Percentiles rank a stretch among this genome's conserved stretches.
Evolutionary conservation across 2,113 vertebrate species (phyloP).

Genomic region (Aramus guarauna): DNA sequence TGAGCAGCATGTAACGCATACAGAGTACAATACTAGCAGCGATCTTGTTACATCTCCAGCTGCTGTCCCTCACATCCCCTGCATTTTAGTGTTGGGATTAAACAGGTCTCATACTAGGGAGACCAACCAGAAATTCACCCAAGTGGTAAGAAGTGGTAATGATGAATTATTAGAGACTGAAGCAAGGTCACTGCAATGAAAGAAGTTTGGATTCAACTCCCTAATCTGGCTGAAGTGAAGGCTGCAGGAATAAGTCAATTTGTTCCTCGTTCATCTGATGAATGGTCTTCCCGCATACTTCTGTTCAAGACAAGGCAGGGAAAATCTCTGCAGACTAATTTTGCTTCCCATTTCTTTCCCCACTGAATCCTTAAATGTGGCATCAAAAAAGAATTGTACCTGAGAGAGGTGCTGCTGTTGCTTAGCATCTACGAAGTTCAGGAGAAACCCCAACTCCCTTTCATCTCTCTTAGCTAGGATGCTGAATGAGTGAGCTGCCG

Average conservation of each 20-base stretch:
- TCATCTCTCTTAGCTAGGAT: constrained; percentile 77
- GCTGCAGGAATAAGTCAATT: neutral
- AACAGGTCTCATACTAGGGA: neutral
- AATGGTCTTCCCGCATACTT: neutral
- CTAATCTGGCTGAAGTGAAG: neutral
- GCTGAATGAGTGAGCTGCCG: constrained; percentile 76
- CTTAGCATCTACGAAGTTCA: constrained; percentile 75
- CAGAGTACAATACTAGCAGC: neutral
- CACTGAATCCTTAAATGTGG: neutral
- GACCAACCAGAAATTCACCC: neutral
- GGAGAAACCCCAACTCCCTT: constrained; percentile 74
- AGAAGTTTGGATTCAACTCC: neutral
- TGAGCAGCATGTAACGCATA: neutral
- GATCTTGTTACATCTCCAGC: neutral
- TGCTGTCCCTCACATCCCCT: neutral
- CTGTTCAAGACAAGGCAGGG: neutral
- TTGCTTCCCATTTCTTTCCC: neutral
- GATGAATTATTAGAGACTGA: neutral
- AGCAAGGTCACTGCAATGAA: neutral
- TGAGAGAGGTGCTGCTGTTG: constrained; percentile 76
- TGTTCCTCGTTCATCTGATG: neutral
- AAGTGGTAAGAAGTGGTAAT: neutral
- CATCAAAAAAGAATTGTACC: constrained; percentile 63
- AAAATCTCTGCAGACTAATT: neutral
- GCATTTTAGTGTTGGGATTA: neutral